A percentile compares a stretch with the other conserved stretches of the same genome.
Conservation (phyloP, 1,140 invertebrate species). For the Leptoteleia sp. region DNA sequence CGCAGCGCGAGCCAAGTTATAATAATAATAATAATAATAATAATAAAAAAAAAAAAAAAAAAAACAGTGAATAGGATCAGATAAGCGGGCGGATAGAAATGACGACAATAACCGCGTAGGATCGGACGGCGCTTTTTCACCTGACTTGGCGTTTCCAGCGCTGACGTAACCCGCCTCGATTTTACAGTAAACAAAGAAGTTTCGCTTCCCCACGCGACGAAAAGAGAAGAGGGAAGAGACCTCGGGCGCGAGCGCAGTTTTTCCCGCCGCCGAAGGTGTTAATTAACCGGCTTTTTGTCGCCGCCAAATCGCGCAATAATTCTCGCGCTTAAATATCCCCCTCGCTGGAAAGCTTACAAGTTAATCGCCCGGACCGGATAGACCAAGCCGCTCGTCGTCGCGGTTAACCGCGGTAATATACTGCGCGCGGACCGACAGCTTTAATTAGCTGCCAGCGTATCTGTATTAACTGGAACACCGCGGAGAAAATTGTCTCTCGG, state of each 20-base stretch:
- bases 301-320: conserved; percentile 7
- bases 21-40: no score
- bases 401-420: conserved; percentile 54
- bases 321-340: conserved; percentile 1
- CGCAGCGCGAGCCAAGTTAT: conserved; percentile 23
- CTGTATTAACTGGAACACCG: conserved; percentile 44
- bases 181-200: no score
- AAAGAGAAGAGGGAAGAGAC: no score
- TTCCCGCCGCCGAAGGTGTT: conserved; percentile 19
- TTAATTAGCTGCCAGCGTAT: conserved; percentile 43
- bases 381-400: conserved; percentile 4
- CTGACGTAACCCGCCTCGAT: conserved; percentile 16
- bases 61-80: conserved; percentile 48
- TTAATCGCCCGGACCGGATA: conserved; percentile 45
- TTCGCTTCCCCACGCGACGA: no score
- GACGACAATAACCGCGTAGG: conserved; percentile 39
- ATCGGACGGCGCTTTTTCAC: conserved; percentile 19
- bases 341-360: conserved; percentile 36
- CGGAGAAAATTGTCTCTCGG: conserved; percentile 40
- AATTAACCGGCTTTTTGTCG: no score
- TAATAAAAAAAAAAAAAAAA: no score
- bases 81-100: conserved; percentile 28
- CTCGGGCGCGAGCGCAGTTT: no score
- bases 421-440: conserved; percentile 14
- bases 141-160: conserved; percentile 1